Base-by-base conservation (phyloP, 1,140 invertebrate species). In the Bombus picipes region DNA sequence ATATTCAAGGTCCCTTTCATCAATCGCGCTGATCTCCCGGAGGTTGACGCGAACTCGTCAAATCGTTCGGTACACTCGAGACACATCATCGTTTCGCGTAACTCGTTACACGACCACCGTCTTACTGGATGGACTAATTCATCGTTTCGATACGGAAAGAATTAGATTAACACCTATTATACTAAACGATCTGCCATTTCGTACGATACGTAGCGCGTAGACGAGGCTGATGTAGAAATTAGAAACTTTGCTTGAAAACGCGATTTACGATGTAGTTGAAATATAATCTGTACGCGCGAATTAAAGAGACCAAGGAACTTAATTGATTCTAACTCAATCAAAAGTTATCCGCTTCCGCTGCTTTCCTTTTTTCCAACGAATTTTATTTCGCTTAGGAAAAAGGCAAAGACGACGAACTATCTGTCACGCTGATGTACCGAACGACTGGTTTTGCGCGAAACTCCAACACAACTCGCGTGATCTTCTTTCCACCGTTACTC, bases 391-490 rank as follows among this genome's bases (percentile, higher is more conserved):
- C 25, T 12, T 4, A 5, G 28, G 25, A 59, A 59, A 59, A 3
- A 10, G 4, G 0, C 3, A 5, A n/a, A 62, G 47, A 8, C 47
- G 18, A 22, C 18, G 1, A 22, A 53, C 18, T 53, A 53, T 53
- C 47, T 53, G 18, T 18, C 47, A 22, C 8, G 47, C 5, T 2
- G 47, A 53, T 8, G 47, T 8, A 53, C 47, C 47, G 18, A 84
- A 83, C 91, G 91, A 91, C 91, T 91, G 89, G 71, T 83, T 66
- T 88, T 81, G 83, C 87, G 89, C 90, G 90, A 85, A 92, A 90
- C 87, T 88, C 74, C 80, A 89, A 92, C 92, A 94, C 92, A 92
- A 93, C 90, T 92, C 91, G 93, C 91, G 91, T 92, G 93, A 94
- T 92, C 92, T 77, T 81, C 22, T 8, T 8, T 77, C 75, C 28